A percentile compares a stretch with the other conserved stretches of the same genome.
Conservation (phyloP, 2,797 vertebrate genomes). For the Darevskia mixta region DNA sequence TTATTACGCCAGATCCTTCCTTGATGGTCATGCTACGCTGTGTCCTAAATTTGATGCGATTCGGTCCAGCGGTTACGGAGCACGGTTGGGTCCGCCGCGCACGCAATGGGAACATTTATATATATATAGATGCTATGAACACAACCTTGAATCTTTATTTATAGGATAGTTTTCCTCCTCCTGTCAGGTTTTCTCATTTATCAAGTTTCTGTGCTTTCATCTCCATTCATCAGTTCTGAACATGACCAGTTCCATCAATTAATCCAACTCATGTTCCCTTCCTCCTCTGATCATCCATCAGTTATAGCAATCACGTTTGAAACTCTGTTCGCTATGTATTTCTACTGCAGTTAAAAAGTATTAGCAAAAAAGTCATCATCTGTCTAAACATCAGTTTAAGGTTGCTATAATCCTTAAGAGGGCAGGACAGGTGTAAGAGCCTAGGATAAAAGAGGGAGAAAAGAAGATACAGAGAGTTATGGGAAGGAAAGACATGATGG, state of each 20-base stretch:
- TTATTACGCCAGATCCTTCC: too few species aligned
- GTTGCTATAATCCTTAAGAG: not conserved
- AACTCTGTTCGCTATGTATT: not conserved
- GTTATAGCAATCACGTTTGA: not conserved
- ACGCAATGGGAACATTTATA: too few species aligned
- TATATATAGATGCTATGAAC: not conserved
- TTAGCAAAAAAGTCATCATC: not conserved
- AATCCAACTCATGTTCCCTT: not conserved
- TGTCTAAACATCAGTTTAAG: not conserved
- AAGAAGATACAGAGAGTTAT: not conserved
- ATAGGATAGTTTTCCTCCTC: not conserved
- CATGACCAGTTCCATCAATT: not conserved
- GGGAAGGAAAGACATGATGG: not conserved
- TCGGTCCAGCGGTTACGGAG: too few species aligned
- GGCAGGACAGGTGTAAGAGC: not conserved
- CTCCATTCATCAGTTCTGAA: slow-evolving; percentile 2
- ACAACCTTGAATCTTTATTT: not conserved
- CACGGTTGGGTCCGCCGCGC: too few species aligned
- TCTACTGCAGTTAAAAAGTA: not conserved
- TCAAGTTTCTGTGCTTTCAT: not conserved
- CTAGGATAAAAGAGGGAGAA: not conserved
- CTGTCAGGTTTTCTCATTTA: not conserved
- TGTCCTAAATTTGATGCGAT: too few species aligned
- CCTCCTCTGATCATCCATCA: not conserved
- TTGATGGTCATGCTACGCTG: too few species aligned